Conservation (phyloP, 1,140 invertebrate genomes). For the Battus philenor region DNA sequence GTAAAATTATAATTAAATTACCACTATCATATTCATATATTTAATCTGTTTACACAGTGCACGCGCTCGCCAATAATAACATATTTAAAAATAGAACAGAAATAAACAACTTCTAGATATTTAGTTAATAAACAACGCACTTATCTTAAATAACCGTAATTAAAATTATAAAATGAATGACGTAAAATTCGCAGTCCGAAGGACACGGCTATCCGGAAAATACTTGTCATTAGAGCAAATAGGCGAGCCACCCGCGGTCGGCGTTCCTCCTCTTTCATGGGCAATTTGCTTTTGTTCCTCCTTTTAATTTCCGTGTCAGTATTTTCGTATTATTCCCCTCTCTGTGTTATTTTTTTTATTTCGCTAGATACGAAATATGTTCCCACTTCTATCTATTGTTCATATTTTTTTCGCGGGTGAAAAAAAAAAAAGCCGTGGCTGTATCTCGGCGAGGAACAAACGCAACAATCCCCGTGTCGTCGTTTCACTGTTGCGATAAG, state of each 20-base stretch:
- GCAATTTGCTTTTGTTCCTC: slow-evolving; percentile 63
- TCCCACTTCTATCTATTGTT: slow-evolving; percentile 33
- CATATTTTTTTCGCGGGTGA: slow-evolving; percentile 24
- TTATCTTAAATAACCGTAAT: too few species aligned
- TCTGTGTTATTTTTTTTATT: too few species aligned
- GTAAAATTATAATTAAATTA: too few species aligned
- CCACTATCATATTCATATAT: too few species aligned
- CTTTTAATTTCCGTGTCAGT: slow-evolving; percentile 62
- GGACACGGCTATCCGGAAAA: slow-evolving; percentile 26
- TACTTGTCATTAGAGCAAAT: slow-evolving; percentile 45
- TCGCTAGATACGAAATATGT: slow-evolving; percentile 40
- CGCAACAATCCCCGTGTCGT: slow-evolving; percentile 20
- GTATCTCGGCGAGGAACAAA: slow-evolving; percentile 18
- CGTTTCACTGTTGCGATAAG: slow-evolving; percentile 25
- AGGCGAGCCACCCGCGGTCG: slow-evolving; percentile 27
- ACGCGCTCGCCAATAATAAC: too few species aligned
- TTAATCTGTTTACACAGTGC: too few species aligned
- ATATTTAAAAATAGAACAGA: too few species aligned
- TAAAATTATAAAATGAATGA: too few species aligned
- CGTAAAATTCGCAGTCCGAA: too few species aligned
- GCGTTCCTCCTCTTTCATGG: slow-evolving; percentile 45
- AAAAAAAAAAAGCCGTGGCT: slow-evolving; percentile 9
- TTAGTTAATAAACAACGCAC: too few species aligned
- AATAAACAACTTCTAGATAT: too few species aligned
- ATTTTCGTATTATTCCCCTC: slow-evolving; percentile 51